Evolutionary conservation across 2,888 invertebrate genomes (phyloP), one percentile per base, ranked within the genome.

Genomic region (Cremastinae sp.): DNA sequence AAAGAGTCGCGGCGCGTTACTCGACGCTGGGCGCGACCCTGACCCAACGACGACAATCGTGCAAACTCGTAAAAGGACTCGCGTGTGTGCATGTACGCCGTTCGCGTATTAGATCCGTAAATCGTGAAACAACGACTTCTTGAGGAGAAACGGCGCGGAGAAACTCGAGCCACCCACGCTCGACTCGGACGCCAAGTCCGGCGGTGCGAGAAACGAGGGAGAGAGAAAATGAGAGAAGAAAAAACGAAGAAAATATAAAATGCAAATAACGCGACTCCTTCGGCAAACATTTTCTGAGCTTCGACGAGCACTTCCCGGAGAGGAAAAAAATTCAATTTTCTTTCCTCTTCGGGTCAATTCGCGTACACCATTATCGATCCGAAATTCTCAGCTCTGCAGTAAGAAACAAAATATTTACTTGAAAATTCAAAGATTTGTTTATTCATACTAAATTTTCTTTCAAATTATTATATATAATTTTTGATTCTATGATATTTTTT

Each of bases 61-160:
- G 80, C 74, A 81, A 84, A 82, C 81, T 84, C 83, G 83, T 79
- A 82, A 78, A 80, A 80, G 78, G 61, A 36, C 36, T 34, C 16
- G 36, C 16, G 47, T 14, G 16, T 53, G 34, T 1, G 20, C 34
- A 49, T 51, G 28, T 58, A 8, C 20, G 1, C 5, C 5, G 2
- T 28, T 1, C 9, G 22, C 38, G 54, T 10, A 43, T 41, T 45
- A 41, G 45, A 41, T 62, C 20, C 54, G 71, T 54, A 71, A 77
- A 61, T 61, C 54, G 49, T 65, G 65, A 53, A 70, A 75, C 51
- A 65, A 70, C 36, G n/a, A 22, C 51, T 58, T 70, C 64, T 58
- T 70, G 18, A 61, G 53, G 65, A 28, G 28, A 5, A 28, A 5
- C 28, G 5, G 28, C 2, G 28, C 2, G 28, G 28, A 20, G 68